A percentile compares a stretch with the other conserved stretches of the same genome.
Conservation (phyloP, 2,113 vertebrate genomes). For the Vombatus ursinus region DNA sequence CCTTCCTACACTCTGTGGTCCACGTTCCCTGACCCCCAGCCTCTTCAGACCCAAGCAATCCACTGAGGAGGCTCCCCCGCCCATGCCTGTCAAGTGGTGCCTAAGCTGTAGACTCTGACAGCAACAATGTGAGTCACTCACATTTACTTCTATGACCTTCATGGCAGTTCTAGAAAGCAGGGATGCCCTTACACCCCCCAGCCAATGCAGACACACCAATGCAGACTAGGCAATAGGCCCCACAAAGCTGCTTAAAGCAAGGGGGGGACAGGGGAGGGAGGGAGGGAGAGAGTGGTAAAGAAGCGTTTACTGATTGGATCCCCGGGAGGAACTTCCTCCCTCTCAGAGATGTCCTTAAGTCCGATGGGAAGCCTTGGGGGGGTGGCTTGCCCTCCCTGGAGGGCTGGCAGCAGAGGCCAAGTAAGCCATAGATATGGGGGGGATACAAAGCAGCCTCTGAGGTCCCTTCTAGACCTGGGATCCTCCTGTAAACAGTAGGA, state of each 20-base stretch:
- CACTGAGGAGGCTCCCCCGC: background rate
- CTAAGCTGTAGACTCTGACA: too few species aligned
- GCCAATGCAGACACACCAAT: too few species aligned
- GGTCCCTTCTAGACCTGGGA: background rate
- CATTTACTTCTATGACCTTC: background rate
- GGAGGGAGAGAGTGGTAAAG: background rate
- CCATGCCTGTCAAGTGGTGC: background rate
- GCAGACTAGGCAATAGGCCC: background rate
- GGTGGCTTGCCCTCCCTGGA: background rate
- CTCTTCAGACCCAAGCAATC: background rate
- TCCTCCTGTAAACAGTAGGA: background rate
- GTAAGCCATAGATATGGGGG: too few species aligned
- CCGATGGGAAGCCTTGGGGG: too few species aligned
- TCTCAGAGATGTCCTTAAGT: background rate
- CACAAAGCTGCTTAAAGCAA: background rate
- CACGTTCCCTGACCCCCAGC: background rate
- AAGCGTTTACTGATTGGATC: background rate
- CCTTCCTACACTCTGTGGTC: background rate
- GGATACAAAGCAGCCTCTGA: background rate
- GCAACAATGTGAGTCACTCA: too few species aligned
- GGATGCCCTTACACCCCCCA: background rate
- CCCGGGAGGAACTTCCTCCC: background rate
- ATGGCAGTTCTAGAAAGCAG: background rate
- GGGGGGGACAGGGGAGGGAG: too few species aligned
- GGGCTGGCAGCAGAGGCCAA: background rate